Evolutionary conservation across 2,888 invertebrate genomes (phyloP).

Genomic region (Asteroscopus sphinx): DNA sequence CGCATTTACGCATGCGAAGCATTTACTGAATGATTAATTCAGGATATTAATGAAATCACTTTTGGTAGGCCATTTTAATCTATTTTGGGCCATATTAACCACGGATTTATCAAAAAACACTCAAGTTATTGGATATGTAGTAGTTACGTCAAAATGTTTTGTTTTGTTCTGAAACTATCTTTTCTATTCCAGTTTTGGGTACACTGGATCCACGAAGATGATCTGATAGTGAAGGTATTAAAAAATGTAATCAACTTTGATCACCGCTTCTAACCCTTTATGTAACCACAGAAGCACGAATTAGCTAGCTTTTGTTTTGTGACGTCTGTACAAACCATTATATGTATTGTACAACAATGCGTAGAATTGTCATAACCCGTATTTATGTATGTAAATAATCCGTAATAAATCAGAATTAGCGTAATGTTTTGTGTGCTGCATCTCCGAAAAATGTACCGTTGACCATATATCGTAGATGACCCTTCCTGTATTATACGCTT

Average conservation of each 20-base stretch:
- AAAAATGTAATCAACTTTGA: conserved; percentile 51
- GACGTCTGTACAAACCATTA: conserved; percentile 26
- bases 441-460: conserved; percentile 25
- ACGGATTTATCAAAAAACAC: background rate
- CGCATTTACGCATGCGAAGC: too few relatives aligned
- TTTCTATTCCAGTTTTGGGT: conserved; percentile 76
- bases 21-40: too few relatives aligned
- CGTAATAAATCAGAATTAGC: conserved; percentile 30
- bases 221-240: conserved; percentile 83
- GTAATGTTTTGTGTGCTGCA: conserved; percentile 24
- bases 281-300: conserved; percentile 36
- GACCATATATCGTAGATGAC: conserved; percentile 29
- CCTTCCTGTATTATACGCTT: conserved; percentile 36
- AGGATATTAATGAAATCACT: too few relatives aligned
- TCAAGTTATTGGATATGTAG: background rate
- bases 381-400: conserved; percentile 23
- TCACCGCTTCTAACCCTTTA: conserved; percentile 57
- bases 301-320: conserved; percentile 36
- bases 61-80: too few relatives aligned
- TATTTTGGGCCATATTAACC: too few relatives aligned
- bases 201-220: conserved; percentile 72
- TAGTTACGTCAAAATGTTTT: background rate
- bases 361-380: conserved; percentile 22
- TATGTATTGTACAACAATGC: conserved; percentile 11
- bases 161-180: conserved; percentile 42